phyloP scores from a whole-genome alignment of 2,797 vertebrate genomes.

The Dallia pectoralis region DNA sequence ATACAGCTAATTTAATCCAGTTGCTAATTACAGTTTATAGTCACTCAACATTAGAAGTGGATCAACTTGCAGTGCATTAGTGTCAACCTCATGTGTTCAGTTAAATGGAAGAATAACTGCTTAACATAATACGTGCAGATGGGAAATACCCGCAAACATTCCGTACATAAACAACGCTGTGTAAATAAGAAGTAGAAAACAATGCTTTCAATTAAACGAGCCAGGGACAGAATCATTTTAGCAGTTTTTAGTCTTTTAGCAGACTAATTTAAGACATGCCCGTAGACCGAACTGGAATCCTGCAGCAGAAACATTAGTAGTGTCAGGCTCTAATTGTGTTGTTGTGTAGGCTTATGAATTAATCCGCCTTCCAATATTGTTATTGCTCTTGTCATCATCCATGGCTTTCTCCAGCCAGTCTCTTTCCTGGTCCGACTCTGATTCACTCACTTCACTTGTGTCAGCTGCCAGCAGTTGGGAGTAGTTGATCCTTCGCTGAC shows the following conservation, averaged over 20 bases:
- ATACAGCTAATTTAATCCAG: not conserved
- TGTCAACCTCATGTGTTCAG: not conserved
- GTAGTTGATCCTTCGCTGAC: constrained; percentile 83
- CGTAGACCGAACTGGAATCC: not conserved
- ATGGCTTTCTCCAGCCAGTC: constrained; percentile 90
- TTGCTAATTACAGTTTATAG: constrained; percentile 5
- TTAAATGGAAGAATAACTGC: not conserved
- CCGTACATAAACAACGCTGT: not conserved
- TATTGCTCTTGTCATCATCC: constrained; percentile 70
- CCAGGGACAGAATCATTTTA: constrained; percentile 8
- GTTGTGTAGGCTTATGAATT: constrained; percentile 21
- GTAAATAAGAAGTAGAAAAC: constrained; percentile 19
- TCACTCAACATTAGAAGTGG: constrained; percentile 8
- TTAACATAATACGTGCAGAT: not conserved
- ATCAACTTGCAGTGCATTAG: constrained; percentile 17
- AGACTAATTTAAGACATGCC: constrained; percentile 26
- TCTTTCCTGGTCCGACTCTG: constrained; percentile 80
- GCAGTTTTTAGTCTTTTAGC: not conserved
- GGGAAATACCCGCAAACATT: not conserved
- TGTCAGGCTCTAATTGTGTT: not conserved
- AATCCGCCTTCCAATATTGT: constrained; percentile 40
- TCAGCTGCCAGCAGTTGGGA: constrained; percentile 81
- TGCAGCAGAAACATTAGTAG: not conserved
- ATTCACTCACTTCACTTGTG: constrained; percentile 81
- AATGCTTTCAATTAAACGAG: constrained; percentile 17